Percentiles rank a stretch among this genome's conserved stretches.
phyloP scores from a whole-genome alignment of 2,888 invertebrate genomes.

The Marronus borbonicus region DNA sequence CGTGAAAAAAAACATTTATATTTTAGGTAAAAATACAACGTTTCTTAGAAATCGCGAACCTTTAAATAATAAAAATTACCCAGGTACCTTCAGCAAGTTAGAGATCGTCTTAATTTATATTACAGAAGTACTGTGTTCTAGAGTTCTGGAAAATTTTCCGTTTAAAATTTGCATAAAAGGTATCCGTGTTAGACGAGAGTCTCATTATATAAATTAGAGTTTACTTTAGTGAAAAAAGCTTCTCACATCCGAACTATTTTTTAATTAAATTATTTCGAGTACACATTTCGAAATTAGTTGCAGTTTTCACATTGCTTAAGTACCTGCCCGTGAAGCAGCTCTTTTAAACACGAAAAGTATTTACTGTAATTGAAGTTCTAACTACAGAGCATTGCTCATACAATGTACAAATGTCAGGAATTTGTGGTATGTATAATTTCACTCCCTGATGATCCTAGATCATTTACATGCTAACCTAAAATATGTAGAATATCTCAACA shows the following conservation, averaged over 20 bases:
- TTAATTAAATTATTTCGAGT: slow-evolving; percentile 24
- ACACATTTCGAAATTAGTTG: slow-evolving; percentile 13
- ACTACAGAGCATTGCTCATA: background rate
- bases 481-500: background rate
- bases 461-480: background rate
- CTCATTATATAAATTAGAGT: slow-evolving; percentile 6
- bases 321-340: background rate
- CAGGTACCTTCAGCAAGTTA: too few relatives aligned
- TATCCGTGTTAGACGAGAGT: background rate
- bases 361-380: slow-evolving; percentile 1
- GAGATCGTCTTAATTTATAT: too few relatives aligned
- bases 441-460: background rate
- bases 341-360: background rate
- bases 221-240: background rate
- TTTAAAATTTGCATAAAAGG: slow-evolving; percentile 12
- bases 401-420: background rate
- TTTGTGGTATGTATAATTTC: background rate
- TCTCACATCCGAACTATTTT: slow-evolving; percentile 10
- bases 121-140: background rate
- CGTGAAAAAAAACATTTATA: too few relatives aligned
- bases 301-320: slow-evolving; percentile 4
- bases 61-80: too few relatives aligned
- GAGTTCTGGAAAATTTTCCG: slow-evolving; percentile 2
- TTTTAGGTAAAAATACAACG: too few relatives aligned
- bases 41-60: too few relatives aligned